Conservation (phyloP, 2,888 invertebrate genomes). For the Zaprionus bogoriensis region DNA sequence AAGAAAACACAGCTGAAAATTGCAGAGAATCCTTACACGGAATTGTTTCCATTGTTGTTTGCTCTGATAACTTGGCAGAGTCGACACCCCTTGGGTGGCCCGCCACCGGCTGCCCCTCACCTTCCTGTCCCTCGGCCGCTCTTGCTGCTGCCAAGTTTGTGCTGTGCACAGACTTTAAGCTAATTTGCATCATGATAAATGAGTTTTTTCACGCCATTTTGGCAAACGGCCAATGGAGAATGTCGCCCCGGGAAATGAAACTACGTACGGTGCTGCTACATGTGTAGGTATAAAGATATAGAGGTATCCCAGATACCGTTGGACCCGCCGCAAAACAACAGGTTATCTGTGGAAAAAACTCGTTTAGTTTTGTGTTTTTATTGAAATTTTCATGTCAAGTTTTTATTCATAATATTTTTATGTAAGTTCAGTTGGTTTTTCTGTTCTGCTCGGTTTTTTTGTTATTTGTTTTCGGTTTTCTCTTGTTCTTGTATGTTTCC, state of each 20-base stretch:
- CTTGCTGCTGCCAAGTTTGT: constrained; percentile 22
- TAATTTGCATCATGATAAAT: constrained; percentile 48
- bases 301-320: background rate
- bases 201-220: constrained; percentile 29
- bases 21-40: constrained; percentile 27
- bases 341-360: constrained; percentile 22
- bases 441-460: constrained; percentile 28
- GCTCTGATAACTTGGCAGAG: constrained; percentile 40
- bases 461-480: constrained; percentile 24
- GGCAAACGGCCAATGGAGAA: constrained; percentile 21
- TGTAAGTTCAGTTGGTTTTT: constrained; percentile 60
- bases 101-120: background rate
- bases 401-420: constrained; percentile 71
- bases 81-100: background rate
- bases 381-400: constrained; percentile 55
- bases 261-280: background rate
- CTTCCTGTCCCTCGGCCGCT: background rate
- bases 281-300: background rate
- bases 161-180: constrained; percentile 33
- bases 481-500: constrained; percentile 22
- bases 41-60: constrained; percentile 41
- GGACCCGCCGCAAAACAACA: constrained; percentile 13
- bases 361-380: constrained; percentile 40
- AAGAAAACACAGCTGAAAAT: constrained; percentile 23
- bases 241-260: background rate